phyloP scores from a whole-genome alignment of 30 jellyfish, hydroid and myxozoan genomes.

The Turritopsis rubra region DNA sequence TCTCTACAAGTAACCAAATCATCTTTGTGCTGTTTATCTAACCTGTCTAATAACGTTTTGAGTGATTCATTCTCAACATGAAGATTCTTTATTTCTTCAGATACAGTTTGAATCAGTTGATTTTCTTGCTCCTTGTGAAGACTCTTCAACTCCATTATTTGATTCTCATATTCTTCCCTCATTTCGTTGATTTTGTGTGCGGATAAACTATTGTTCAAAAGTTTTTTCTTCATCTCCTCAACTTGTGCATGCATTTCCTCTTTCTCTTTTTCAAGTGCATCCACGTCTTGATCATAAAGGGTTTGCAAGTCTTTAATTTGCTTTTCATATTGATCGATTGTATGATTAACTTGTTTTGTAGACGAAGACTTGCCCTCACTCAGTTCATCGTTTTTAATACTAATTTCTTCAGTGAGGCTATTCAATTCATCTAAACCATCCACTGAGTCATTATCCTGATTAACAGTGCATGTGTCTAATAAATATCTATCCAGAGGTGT shows the following conservation, averaged over 20 bases:
- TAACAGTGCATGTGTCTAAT: not conserved
- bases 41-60: not conserved
- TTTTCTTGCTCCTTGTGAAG: constrained; percentile 30
- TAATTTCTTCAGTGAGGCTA: constrained; percentile 23
- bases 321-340: constrained; percentile 35
- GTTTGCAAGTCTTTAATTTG: constrained; percentile 51
- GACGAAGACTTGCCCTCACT: constrained; percentile 41
- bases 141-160: constrained; percentile 45
- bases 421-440: constrained; percentile 24
- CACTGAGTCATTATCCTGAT: constrained; percentile 18
- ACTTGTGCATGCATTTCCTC: constrained; percentile 17
- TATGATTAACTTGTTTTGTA: constrained; percentile 42
- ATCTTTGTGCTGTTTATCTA: constrained; percentile 6
- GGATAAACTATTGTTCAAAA: constrained; percentile 3
- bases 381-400: constrained; percentile 5
- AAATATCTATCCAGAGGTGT: constrained; percentile 26
- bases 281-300: constrained; percentile 32
- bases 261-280: constrained; percentile 36
- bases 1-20: not conserved
- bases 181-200: constrained; percentile 41
- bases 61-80: constrained; percentile 27
- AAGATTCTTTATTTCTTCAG: not conserved
- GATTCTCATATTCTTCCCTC: constrained; percentile 51
- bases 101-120: not conserved
- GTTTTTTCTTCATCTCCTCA: not conserved